Percentiles rank a stretch among this genome's conserved stretches.
These are phyloP conservation scores for Sinocyclocheilus anshuiensis DNA, from an alignment of 2,113 vertebrate species.

Conservation along the genomic window DNA sequence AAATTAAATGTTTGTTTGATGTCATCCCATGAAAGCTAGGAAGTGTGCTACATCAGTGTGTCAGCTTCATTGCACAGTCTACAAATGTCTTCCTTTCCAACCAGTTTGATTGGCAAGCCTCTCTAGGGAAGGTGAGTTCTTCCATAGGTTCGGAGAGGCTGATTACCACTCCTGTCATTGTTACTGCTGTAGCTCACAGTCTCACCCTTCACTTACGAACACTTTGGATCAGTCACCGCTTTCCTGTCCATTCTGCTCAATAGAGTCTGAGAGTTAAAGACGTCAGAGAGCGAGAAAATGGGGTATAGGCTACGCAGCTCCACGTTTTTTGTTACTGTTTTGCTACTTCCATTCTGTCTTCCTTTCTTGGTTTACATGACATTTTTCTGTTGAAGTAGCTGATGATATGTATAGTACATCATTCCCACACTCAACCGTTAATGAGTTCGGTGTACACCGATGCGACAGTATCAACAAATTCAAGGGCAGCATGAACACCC, in stretches of 20 bases:
- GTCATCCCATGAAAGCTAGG: background rate
- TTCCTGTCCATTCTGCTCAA: background rate
- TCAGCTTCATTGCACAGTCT: constrained; percentile 1
- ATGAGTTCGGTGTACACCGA: background rate
- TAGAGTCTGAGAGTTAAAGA: background rate
- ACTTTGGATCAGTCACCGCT: background rate
- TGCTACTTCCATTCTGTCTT: constrained; percentile 14
- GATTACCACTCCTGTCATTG: constrained; percentile 5
- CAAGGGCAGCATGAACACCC: constrained; percentile 7
- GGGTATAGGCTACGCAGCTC: background rate
- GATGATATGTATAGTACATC: background rate
- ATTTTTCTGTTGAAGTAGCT: constrained; percentile 1
- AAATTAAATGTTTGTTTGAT: background rate
- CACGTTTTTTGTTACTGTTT: background rate
- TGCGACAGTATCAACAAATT: background rate
- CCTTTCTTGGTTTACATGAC: background rate
- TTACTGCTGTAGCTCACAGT: background rate
- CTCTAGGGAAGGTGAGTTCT: constrained; percentile 6
- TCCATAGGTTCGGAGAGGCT: constrained; percentile 1
- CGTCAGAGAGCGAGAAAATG: background rate
- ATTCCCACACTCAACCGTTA: background rate
- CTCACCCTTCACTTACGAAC: constrained; percentile 12
- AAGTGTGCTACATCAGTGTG: constrained; percentile 6
- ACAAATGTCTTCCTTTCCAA: constrained; percentile 30
- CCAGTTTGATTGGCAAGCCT: background rate